Evolutionary conservation across 92 coral and sea anemone genomes (phyloP).

Genomic region (Porites rus): DNA sequence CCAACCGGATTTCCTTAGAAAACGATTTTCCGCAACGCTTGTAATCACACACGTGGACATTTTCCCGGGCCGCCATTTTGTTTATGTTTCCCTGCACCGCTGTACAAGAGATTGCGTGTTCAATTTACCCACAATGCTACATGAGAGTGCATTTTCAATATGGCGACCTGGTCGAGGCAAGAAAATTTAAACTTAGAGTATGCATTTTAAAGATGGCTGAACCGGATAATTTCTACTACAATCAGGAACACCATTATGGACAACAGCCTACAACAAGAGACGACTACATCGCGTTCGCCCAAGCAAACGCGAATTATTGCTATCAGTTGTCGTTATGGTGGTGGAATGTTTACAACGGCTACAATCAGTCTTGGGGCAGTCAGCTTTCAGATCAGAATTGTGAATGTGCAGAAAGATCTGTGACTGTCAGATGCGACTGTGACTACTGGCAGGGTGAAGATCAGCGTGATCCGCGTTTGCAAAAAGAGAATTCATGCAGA

Average conservation of each 20-base stretch:
- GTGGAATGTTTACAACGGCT: slow-evolving; percentile 58
- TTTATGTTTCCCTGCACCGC: slow-evolving; percentile 50
- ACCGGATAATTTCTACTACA: background rate
- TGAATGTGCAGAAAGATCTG: slow-evolving; percentile 37
- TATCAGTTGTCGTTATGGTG: slow-evolving; percentile 68
- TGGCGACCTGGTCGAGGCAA: background rate
- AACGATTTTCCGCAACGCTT: slow-evolving; percentile 83
- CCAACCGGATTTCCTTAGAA: slow-evolving; percentile 63
- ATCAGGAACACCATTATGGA: background rate
- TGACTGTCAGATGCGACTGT: slow-evolving; percentile 3
- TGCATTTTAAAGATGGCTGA: background rate
- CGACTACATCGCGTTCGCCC: slow-evolving; percentile 35
- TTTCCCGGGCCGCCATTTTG: slow-evolving; percentile 79
- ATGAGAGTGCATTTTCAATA: background rate
- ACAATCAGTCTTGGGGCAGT: slow-evolving; percentile 28
- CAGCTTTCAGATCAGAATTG: slow-evolving; percentile 25
- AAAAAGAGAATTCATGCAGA: background rate
- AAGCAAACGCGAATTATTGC: slow-evolving; percentile 52
- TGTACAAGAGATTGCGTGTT: background rate
- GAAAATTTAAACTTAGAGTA: no score
- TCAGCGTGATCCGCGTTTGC: no score
- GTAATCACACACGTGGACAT: slow-evolving; percentile 68
- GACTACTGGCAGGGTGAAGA: slow-evolving; percentile 8
- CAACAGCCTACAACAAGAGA: background rate
- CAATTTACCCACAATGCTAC: slow-evolving; percentile 9